Evolutionary conservation across 2,888 invertebrate genomes (phyloP), one percentile per base, ranked within the genome.

Genomic region (Mycalesis mineus): DNA sequence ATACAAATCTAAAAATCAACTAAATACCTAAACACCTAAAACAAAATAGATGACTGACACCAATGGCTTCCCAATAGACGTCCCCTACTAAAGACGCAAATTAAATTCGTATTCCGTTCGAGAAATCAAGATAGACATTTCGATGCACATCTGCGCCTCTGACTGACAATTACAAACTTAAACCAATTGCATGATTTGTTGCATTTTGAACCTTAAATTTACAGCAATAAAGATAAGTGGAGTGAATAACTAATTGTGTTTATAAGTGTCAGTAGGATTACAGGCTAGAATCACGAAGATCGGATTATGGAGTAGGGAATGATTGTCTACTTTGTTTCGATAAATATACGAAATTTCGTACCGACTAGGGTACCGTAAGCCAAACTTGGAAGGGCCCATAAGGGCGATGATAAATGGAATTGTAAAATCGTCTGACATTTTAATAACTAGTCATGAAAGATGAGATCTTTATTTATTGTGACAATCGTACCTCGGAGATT

Each of bases 61-160:
- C 37, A 49, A 7, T 44, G 42, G 42, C 28, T 31, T 45, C 2
- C 33, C 33, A 47, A 31, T 33, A 14, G 7, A 31, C 37, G 14
- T 56, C 58, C 57, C 59, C 59, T 51, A 56, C 52, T 40, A 55
- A 61, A 55, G 58, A 57, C 72, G 72, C 76, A 79, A 84, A 87
- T 87, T 83, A 80, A 81, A 84, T 86, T 84, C 75, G 76, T 77
- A 81, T 79, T 80, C 79, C 67, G 73, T 75, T 72, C 77, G 69
- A 75, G 79, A 84, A 86, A 88, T 84, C 84, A 87, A 81, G 75
- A 72, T 74, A 78, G 86, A 84, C 84, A 81, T 74, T 80, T 77
- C 70, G 74, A 71, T 79, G 80, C 81, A 79, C 88, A 88, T 85
- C 87, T 87, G 88, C 69, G 81, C 62, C 74, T 73, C 68, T 44